A percentile compares a stretch with the other conserved stretches of the same genome.
These are phyloP conservation scores for Anthophora plumipes DNA, from an alignment of 2,888 invertebrate genomes.

Conservation along the genomic window DNA sequence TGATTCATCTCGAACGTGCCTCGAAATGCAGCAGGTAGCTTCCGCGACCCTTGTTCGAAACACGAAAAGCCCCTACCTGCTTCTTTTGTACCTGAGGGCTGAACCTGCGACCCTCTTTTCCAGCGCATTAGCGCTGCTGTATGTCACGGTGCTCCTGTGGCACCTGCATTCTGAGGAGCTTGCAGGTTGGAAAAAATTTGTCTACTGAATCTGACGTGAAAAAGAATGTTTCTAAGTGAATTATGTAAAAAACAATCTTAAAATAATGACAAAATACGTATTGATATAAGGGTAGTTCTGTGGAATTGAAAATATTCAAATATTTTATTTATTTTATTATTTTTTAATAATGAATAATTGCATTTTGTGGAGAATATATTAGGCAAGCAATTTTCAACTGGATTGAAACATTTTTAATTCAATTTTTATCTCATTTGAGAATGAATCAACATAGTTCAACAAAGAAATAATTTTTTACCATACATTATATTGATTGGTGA, in stretches of 20 bases:
- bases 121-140: slow-evolving; percentile 16
- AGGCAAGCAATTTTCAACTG: too few species aligned
- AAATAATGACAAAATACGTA: too few species aligned
- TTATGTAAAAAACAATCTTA: background rate
- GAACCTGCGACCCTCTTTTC: slow-evolving; percentile 43
- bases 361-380: too few species aligned
- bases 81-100: slow-evolving; percentile 52
- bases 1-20: slow-evolving; percentile 35
- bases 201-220: background rate
- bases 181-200: slow-evolving; percentile 38
- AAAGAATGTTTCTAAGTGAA: background rate
- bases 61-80: slow-evolving; percentile 51
- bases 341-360: too few species aligned
- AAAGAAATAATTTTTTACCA: too few species aligned
- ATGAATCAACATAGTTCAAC: too few species aligned
- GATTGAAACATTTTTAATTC: background rate
- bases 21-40: slow-evolving; percentile 57
- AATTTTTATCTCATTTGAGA: too few species aligned
- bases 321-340: too few species aligned
- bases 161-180: slow-evolving; percentile 50
- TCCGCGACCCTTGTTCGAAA: slow-evolving; percentile 32
- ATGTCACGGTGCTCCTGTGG: slow-evolving; percentile 26
- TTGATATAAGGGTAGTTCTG: too few species aligned
- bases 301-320: too few species aligned
- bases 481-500: too few species aligned